phyloP scores from a whole-genome alignment of 2,113 vertebrate genomes.

The Grallaria varia region DNA sequence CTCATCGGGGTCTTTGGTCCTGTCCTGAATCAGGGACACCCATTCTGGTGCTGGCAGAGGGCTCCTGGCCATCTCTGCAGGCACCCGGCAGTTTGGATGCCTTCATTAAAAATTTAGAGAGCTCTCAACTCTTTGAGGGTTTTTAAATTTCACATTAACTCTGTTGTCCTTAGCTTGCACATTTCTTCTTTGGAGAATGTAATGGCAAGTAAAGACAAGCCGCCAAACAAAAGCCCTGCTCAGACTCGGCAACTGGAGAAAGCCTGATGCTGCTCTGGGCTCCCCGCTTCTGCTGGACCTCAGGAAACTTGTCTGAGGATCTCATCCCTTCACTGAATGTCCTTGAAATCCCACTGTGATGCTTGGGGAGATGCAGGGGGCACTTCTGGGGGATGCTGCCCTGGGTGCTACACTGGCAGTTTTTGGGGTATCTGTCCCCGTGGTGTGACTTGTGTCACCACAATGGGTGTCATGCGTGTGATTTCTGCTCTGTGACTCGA shows the following conservation, averaged over 20 bases:
- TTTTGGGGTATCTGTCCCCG: neutral
- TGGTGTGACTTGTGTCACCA: neutral
- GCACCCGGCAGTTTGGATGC: neutral
- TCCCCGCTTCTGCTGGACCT: neutral
- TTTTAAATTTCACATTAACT: conserved; percentile 52
- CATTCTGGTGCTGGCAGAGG: neutral
- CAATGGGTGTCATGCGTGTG: rapidly evolving
- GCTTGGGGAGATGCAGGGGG: neutral
- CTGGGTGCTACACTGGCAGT: rapidly evolving
- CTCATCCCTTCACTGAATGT: neutral
- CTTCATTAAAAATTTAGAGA: conserved; percentile 47
- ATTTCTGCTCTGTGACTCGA: neutral
- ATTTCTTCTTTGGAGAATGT: conserved; percentile 9
- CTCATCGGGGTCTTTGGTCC: neutral
- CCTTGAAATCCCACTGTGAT: neutral
- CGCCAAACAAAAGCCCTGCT: neutral
- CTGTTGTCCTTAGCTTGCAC: conserved; percentile 10
- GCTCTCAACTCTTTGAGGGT: conserved; percentile 31
- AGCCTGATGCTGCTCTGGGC: neutral
- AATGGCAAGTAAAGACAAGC: conserved; percentile 23
- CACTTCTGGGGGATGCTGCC: neutral
- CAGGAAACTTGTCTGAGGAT: neutral
- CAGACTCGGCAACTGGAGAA: neutral
- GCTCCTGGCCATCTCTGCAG: neutral
- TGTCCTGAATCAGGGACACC: neutral